Conservation (phyloP, 2,888 invertebrate species). For the Conops quadrifasciatus region DNA sequence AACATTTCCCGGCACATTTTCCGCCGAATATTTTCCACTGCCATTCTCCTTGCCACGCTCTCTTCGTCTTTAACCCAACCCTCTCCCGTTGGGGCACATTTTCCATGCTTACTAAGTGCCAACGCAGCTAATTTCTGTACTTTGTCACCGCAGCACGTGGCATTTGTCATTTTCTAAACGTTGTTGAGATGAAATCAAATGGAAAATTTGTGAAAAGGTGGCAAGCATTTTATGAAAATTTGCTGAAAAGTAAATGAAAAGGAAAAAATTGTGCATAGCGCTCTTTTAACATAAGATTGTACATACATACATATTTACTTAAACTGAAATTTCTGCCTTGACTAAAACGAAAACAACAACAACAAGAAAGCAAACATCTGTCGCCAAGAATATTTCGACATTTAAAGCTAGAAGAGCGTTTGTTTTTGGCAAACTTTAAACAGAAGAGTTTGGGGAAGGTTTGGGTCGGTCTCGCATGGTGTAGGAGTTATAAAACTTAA, state of each 20-base stretch:
- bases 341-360: too few species aligned
- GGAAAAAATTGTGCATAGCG: background rate
- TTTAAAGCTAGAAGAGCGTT: too few species aligned
- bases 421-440: too few species aligned
- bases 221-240: slow-evolving; percentile 50
- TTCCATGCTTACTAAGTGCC: background rate
- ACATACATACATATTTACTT: too few species aligned
- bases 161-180: slow-evolving; percentile 28
- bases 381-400: too few species aligned
- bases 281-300: too few species aligned
- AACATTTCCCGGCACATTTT: too few species aligned
- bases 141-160: slow-evolving; percentile 11
- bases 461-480: too few species aligned
- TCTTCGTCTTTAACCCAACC: background rate
- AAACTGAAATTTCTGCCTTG: too few species aligned
- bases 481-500: too few species aligned
- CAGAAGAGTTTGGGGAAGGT: too few species aligned
- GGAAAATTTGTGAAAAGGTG: slow-evolving; percentile 61
- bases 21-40: background rate
- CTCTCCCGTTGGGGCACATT: background rate
- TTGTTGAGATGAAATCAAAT: slow-evolving; percentile 58
- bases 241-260: slow-evolving; percentile 15
- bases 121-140: background rate
- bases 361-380: too few species aligned
- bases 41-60: background rate